phyloP scores from a whole-genome alignment of 2,113 vertebrate species.

The Mirounga angustirostris region DNA sequence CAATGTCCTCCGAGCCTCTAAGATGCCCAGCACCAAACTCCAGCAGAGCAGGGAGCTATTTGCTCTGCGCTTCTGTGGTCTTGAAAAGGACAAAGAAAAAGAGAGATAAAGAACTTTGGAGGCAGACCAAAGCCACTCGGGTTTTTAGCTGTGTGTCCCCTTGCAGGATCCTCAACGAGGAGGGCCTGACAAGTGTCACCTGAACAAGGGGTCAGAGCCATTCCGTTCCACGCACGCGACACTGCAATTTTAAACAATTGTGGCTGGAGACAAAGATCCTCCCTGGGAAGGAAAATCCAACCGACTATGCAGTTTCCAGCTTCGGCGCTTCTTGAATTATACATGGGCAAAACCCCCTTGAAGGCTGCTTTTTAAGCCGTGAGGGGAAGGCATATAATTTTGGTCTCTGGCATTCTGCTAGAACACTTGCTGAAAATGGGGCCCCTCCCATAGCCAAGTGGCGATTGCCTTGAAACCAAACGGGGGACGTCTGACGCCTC shows the following conservation, averaged over 20 bases:
- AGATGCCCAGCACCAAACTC: neutral
- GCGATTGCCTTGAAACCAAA: slow-evolving; percentile 12
- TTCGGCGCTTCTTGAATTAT: slow-evolving; percentile 66
- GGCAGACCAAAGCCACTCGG: neutral
- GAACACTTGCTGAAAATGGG: slow-evolving; percentile 65
- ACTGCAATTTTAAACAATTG: slow-evolving; percentile 42
- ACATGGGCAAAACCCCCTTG: slow-evolving; percentile 61
- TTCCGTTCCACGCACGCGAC: neutral
- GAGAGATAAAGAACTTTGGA: neutral
- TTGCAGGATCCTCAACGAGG: neutral
- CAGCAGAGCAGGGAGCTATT: neutral
- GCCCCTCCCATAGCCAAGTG: slow-evolving; percentile 11
- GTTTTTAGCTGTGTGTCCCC: neutral
- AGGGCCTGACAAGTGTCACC: slow-evolving; percentile 39
- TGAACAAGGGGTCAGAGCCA: slow-evolving; percentile 52
- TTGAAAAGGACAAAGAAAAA: slow-evolving; percentile 58
- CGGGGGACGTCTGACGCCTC: slow-evolving; percentile 30
- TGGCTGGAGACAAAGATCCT: slow-evolving; percentile 58
- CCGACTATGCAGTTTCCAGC: slow-evolving; percentile 58
- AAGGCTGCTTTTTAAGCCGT: slow-evolving; percentile 54
- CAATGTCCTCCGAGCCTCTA: neutral
- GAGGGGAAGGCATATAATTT: slow-evolving; percentile 61
- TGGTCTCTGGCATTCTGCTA: slow-evolving; percentile 66
- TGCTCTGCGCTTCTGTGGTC: neutral
- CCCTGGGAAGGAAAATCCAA: slow-evolving; percentile 6